Conservation (phyloP, 2,797 vertebrate species). For the Botia almorhae region DNA sequence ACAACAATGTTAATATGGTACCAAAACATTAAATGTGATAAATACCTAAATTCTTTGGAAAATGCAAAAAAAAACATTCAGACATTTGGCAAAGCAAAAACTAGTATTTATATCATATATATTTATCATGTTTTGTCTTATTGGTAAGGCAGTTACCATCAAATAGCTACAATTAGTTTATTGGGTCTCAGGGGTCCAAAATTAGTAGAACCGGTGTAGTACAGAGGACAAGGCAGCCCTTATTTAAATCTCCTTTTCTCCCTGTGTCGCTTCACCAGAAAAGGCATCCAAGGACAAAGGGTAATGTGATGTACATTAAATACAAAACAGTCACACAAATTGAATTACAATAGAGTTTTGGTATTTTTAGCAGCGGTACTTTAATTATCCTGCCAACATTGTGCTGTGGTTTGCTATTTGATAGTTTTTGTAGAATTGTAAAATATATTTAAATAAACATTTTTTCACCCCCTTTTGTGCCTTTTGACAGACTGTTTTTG, state of each 20-base stretch:
- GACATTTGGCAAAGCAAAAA: not conserved
- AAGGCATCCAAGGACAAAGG: constrained; percentile 69
- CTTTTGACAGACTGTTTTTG: too few species aligned
- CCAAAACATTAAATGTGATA: not conserved
- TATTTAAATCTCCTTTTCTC: constrained; percentile 77
- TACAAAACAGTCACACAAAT: constrained; percentile 57
- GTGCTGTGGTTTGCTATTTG: too few species aligned
- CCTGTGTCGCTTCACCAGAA: constrained; percentile 45
- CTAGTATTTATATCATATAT: constrained; percentile 66
- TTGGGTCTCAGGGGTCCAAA: constrained; percentile 71
- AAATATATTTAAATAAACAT: too few species aligned
- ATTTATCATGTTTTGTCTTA: constrained; percentile 77
- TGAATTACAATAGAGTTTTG: too few species aligned
- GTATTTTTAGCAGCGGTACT: too few species aligned
- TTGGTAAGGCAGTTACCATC: constrained; percentile 73
- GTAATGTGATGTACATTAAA: constrained; percentile 72
- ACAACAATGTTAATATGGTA: not conserved
- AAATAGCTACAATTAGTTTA: constrained; percentile 71
- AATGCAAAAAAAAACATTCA: not conserved
- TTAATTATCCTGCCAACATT: too few species aligned
- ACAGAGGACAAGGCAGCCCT: constrained; percentile 74
- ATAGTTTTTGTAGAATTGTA: too few species aligned
- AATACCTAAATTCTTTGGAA: not conserved
- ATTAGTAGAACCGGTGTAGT: constrained; percentile 73
- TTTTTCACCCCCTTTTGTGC: too few species aligned